Evolutionary conservation across 2,888 invertebrate species (phyloP).

Genomic region (Branchellion lobata): DNA sequence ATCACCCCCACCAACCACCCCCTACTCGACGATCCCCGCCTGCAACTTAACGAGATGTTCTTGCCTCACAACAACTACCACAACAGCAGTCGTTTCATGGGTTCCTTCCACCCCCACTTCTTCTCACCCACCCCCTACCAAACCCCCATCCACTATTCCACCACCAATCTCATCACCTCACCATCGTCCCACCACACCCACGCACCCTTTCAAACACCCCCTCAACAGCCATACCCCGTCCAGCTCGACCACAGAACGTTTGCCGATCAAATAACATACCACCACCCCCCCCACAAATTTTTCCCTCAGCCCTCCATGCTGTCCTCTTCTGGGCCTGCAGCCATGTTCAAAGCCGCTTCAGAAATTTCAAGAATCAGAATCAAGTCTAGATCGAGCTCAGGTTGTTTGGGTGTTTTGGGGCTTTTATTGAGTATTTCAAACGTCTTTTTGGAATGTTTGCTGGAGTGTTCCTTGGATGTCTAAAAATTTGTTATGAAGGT

Average conservation of each 20-base stretch:
- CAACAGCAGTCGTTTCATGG: constrained; percentile 22
- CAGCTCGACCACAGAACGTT: not conserved
- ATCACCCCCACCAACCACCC: too few relatives aligned
- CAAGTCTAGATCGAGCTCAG: constrained; percentile 47
- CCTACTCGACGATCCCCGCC: too few relatives aligned
- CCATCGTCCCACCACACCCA: constrained; percentile 6
- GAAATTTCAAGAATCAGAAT: constrained; percentile 46
- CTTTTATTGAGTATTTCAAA: too few relatives aligned
- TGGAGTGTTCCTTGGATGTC: too few relatives aligned
- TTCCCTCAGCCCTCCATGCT: constrained; percentile 29
- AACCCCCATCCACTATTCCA: constrained; percentile 7
- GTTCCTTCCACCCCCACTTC: constrained; percentile 33
- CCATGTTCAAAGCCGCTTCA: constrained; percentile 46
- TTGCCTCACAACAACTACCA: not conserved
- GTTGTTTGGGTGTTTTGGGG: too few relatives aligned
- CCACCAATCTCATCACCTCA: not conserved
- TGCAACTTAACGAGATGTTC: too few relatives aligned
- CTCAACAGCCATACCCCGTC: constrained; percentile 23
- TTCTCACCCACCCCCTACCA: constrained; percentile 33
- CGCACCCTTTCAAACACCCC: not conserved
- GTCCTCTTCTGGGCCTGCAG: constrained; percentile 26
- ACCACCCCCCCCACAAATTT: constrained; percentile 27
- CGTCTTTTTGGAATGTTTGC: too few relatives aligned
- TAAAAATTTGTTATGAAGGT: too few relatives aligned
- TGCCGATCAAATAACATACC: not conserved